A percentile compares a stretch with the other conserved stretches of the same genome.
phyloP scores from a whole-genome alignment of 2,888 invertebrate genomes.

The Machimus atricapillus region DNA sequence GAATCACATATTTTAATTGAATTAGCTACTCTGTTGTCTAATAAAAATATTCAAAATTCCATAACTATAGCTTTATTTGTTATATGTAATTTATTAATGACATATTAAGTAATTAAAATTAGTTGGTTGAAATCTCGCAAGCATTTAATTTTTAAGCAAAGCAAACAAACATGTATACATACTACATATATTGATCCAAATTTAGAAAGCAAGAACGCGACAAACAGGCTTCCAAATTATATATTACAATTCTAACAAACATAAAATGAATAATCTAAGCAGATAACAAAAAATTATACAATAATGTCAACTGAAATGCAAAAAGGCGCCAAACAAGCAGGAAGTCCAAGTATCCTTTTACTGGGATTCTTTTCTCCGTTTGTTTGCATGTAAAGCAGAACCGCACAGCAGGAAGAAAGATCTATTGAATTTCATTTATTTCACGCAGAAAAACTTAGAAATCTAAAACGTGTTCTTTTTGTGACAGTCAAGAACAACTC shows the following conservation, averaged over 20 bases:
- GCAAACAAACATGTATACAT: too few relatives aligned
- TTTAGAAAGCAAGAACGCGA: too few relatives aligned
- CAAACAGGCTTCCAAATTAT: too few relatives aligned
- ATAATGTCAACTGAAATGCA: not conserved
- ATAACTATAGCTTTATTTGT: too few relatives aligned
- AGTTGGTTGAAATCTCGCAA: too few relatives aligned
- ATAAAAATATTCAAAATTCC: too few relatives aligned
- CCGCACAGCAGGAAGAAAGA: not conserved
- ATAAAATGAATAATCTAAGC: not conserved
- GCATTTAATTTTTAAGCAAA: too few relatives aligned
- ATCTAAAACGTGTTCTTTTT: slow-evolving; percentile 19
- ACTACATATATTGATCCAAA: too few relatives aligned
- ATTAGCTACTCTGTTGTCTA: too few relatives aligned
- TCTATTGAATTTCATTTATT: slow-evolving; percentile 11
- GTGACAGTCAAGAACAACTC: not conserved
- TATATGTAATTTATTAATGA: too few relatives aligned
- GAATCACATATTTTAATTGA: too few relatives aligned
- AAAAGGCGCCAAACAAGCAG: not conserved
- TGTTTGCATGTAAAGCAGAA: not conserved
- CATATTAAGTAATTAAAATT: too few relatives aligned
- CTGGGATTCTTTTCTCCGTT: not conserved
- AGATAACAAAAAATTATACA: not conserved
- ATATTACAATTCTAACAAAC: not conserved
- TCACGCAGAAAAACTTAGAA: not conserved
- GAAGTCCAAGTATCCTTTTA: slow-evolving; percentile 7